Percentiles rank a stretch among this genome's conserved stretches.
Conservation (phyloP, 2,797 vertebrate genomes). For the Knipowitschia caucasica region DNA sequence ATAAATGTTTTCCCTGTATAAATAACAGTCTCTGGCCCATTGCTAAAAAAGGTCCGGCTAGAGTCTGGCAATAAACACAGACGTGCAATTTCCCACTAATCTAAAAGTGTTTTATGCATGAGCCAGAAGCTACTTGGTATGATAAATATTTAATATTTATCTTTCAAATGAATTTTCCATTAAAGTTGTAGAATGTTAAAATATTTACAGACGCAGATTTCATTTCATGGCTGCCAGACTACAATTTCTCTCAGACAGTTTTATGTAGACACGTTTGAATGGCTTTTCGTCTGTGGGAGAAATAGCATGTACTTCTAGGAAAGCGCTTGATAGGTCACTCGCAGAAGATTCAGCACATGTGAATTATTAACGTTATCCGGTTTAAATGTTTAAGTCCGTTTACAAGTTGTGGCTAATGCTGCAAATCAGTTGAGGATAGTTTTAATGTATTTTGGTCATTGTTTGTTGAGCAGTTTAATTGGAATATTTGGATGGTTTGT, state of each 20-base stretch:
- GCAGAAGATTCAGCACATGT: conserved; percentile 7
- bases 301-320: conserved; percentile 29
- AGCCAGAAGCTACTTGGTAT: conserved; percentile 62
- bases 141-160: conserved; percentile 79
- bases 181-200: conserved; percentile 70
- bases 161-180: conserved; percentile 75
- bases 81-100: conserved; percentile 48
- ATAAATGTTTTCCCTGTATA: conserved; percentile 68
- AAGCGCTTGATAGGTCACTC: conserved; percentile 4
- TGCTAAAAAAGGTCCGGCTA: conserved; percentile 43
- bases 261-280: conserved; percentile 41
- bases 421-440: neutral
- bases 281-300: conserved; percentile 39
- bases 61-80: conserved; percentile 43
- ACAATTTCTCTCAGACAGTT: conserved; percentile 42
- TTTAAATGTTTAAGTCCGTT: neutral
- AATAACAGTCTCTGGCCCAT: conserved; percentile 48
- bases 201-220: conserved; percentile 71
- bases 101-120: conserved; percentile 71
- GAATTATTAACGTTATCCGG: neutral
- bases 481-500: no score
- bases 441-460: neutral
- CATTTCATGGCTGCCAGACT: conserved; percentile 50
- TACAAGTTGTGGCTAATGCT: neutral
- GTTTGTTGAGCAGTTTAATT: no score